Evolutionary conservation across 1,140 invertebrate species (phyloP), one percentile per base, ranked within the genome.

Genomic region (Pachyrhynchus sulphureomaculatus): DNA sequence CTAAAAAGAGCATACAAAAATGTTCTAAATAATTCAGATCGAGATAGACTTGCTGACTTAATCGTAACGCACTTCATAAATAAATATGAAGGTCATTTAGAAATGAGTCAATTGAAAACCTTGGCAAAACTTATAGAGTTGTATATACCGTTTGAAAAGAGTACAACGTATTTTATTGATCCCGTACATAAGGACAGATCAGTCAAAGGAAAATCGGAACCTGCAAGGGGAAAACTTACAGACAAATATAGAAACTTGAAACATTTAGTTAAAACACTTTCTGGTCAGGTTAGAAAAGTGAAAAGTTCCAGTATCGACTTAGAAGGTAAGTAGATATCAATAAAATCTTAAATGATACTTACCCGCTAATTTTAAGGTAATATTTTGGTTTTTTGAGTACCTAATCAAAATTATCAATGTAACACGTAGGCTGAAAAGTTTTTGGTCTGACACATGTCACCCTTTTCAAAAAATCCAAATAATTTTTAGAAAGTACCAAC

Each of bases 41-140:
- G 45, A 49, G 45, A 49, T 26, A 49, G 45, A 49, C 32, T 49
- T 13, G 21, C 45, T 2, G 45, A 49, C 12, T 29, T 49, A n/a
- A 23, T 49, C 4, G 26, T 49, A n/a, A 24, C 45, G n/a, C 45
- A 49, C 13, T 49, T 49, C 2, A 49, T 49, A 9, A 32, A 49
- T 32, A 49, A 49, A 49, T 49, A 29, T 49, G 34, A 37, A 15
- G 45, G 45, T 4, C 45, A 32, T 17, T 13, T 49, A 23, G 23
- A 49, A 13, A 49, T 12, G 20, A 26, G 45, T 5, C 23, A 29
- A 26, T 32, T 49, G 17, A 21, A 49, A 49, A 29, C 13, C n/a
- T 24, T 49, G 45, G 45, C 45, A 4, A 21, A 49, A 32, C 20
- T 24, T 21, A 23, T 49, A 12, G 45, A 49, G 6, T 15, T 15